Evolutionary conservation across 2,888 invertebrate genomes (phyloP).

Genomic region (Didymodactylos carnosus): DNA sequence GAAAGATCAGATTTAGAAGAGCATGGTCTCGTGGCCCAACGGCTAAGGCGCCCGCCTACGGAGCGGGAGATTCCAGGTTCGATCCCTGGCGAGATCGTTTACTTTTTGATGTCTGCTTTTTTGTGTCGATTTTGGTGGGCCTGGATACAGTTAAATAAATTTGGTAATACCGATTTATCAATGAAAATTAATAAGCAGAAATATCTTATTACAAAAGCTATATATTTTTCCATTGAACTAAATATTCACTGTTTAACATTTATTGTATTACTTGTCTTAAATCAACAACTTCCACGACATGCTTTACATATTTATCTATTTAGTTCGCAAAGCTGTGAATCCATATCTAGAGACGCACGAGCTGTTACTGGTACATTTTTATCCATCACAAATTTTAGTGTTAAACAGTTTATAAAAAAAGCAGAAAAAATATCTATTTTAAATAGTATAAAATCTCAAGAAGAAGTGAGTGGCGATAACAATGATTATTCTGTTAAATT

Average conservation of each 20-base stretch:
- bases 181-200: too few relatives aligned
- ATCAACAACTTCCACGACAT: background rate
- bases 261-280: background rate
- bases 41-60: too few relatives aligned
- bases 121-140: too few relatives aligned
- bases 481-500: background rate
- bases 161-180: too few relatives aligned
- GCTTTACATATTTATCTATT: background rate
- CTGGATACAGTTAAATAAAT: too few relatives aligned
- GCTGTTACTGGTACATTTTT: background rate
- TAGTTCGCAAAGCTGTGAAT: background rate
- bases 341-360: background rate
- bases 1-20: too few relatives aligned
- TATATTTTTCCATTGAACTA: background rate
- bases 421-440: background rate
- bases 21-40: too few relatives aligned
- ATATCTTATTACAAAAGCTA: background rate
- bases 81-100: too few relatives aligned
- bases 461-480: background rate
- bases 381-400: background rate
- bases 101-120: too few relatives aligned
- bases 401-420: background rate
- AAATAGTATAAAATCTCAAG: background rate
- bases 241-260: background rate
- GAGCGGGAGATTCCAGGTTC: too few relatives aligned